Base-by-base conservation (phyloP, 1,140 invertebrate species). In the Drosophila nigromelanica region DNA sequence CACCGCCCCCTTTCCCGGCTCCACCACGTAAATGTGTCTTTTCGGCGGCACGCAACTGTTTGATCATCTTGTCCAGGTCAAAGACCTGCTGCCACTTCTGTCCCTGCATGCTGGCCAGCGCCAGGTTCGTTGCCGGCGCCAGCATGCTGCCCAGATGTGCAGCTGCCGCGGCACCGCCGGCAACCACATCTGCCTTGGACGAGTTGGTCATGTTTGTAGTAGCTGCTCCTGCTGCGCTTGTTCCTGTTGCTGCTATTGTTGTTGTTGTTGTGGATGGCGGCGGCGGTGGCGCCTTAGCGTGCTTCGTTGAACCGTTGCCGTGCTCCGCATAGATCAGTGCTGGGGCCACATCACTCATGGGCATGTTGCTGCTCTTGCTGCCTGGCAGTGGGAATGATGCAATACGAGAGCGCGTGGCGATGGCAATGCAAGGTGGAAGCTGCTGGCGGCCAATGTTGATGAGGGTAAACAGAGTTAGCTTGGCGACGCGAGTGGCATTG, bases 81-180 rank as follows among this genome's bases (percentile, higher is more conserved):
- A 91, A 91, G 21, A 85, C 60, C 54, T 87, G 80, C 18, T 85
- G 80, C 90, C 90, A 91, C 24, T 90, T 90, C 27, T 91, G 90
- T 0, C 86, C 82, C 50, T 91, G 90, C 60, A 90, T 47, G 37
- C 63, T 50, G 24, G 66, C 48, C 15, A 90, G 39, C 0, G 73
- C 47, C 5, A 70, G 39, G 0, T 55, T 50, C 14, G 48, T 58
- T 3, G 21, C n/a, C 0, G 69, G 37, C 12, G 73, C 42, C 37
- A 61, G 12, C 69, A 73, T 66, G 30, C 27, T 72, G 21, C 80
- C 67, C 14, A 73, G 21, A 1, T 70, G 77, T 1, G 42, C 27
- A 0, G 48, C 54, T 12, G 68, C 63, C 5, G 52, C 48, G 2
- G 55, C 61, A 11, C 70, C 64, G 1, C 39, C 50, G 5, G 12